Evolutionary conservation across 30 jellyfish, hydroid and myxozoan genomes (phyloP), one percentile per base, ranked within the genome.

Genomic region (Morbakka virulenta): DNA sequence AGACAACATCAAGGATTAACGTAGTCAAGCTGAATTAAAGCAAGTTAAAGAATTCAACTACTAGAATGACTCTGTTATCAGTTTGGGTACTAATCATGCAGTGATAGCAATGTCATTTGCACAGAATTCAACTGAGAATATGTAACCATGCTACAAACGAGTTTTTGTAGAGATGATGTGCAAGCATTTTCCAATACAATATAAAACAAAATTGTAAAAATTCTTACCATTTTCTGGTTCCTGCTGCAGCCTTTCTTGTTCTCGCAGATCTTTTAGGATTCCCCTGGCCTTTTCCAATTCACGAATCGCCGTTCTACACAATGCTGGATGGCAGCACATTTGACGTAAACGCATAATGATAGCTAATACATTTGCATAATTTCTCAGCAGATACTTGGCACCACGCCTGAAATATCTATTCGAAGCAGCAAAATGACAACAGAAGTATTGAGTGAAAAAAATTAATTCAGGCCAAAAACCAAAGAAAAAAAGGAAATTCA

Each of bases 261-360:
- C 88, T 72, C 64, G 23, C 33, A 83, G 67, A 4, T 83, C n/a
- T n/a, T n/a, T n/a, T n/a, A n/a, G n/a, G n/a, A n/a, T n/a, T n/a
- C n/a, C 87, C 72, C 73, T 27, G 24, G 95, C 87, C 27, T 83
- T 80, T 49, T 72, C 87, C 79, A 83, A 34, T 34, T 83, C 76
- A n/a, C 70, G 32, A n/a, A 83, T 22, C 50, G 76, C 85, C 21
- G 64, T 64, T 32, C 17, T 52, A 28, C 95, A 83, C 25, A 83
- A 83, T 67, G 72, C 25, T 27, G 95, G 95, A 57, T 83, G 95
- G 62, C 95, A 83, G 52, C 95, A 83, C 11, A 83, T 57, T 83
- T 83, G 95, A 0, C 95, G 88, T 6, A 83, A 66, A 11, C 95
- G 64, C 95, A 83, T 83, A 63, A 83, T 83, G 32, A 83, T 83